These are phyloP conservation scores for Oopsacas minuta DNA, from an alignment of 37 sponge, comb jelly and placozoan species.

Conservation along the genomic window DNA sequence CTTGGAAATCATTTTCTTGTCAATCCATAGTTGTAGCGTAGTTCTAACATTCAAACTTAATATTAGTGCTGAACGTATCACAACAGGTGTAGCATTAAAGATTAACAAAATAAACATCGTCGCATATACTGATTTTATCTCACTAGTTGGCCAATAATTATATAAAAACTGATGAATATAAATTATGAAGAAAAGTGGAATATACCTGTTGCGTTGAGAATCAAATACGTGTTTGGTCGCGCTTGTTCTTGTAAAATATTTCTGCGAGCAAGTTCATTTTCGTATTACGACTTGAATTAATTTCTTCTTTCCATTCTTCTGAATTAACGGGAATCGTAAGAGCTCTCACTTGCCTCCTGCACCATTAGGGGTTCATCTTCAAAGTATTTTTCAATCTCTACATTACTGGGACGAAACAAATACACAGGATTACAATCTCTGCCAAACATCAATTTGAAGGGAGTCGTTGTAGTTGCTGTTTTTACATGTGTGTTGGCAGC, in stretches of 20 bases:
- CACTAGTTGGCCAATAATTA: too few species aligned
- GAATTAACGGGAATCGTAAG: background rate
- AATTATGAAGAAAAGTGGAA: too few species aligned
- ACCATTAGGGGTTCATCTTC: background rate
- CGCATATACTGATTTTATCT: background rate
- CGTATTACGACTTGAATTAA: background rate
- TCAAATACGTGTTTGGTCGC: background rate
- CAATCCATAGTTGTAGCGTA: background rate
- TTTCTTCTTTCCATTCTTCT: background rate
- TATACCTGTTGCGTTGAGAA: background rate
- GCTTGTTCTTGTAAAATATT: constrained; percentile 6
- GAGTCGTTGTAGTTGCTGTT: background rate
- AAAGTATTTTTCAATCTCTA: background rate
- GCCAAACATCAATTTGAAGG: constrained; percentile 7
- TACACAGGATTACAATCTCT: background rate
- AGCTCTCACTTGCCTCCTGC: background rate
- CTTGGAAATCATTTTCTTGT: background rate
- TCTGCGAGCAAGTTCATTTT: background rate
- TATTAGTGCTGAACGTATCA: background rate
- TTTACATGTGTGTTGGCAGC: constrained; percentile 2
- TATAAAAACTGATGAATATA: background rate
- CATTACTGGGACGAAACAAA: background rate
- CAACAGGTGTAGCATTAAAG: background rate
- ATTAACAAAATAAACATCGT: background rate
- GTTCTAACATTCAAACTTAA: background rate